Evolutionary conservation across 2,797 vertebrate genomes (phyloP).

Genomic region (Tragopan temminckii): DNA sequence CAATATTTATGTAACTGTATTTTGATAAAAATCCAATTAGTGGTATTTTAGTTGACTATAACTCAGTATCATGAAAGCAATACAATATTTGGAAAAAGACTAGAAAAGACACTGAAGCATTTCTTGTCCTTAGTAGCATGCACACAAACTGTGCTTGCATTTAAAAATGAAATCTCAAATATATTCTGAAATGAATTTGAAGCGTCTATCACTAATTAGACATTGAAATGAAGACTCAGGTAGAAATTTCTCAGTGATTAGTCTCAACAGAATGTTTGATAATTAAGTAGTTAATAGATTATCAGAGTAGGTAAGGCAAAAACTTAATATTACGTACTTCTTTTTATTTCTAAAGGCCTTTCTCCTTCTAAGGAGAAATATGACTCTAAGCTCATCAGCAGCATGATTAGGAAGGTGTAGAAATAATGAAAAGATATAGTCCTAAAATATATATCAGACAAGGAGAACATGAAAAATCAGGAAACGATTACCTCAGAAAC

Average conservation of each 20-base stretch:
- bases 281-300: background rate
- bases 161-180: background rate
- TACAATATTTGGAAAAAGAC: slow-evolving; percentile 1
- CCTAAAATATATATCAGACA: background rate
- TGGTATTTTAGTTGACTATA: slow-evolving; percentile 47
- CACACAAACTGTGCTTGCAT: background rate
- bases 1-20: background rate
- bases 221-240: background rate
- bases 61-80: slow-evolving; percentile 38
- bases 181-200: background rate
- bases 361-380: background rate
- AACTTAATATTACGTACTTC: background rate
- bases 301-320: background rate
- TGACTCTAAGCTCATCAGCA: background rate
- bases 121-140: background rate
- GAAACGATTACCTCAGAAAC: background rate
- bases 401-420: background rate
- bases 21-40: slow-evolving; percentile 18
- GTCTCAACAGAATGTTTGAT: background rate
- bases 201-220: background rate
- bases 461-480: background rate
- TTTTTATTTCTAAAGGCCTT: background rate
- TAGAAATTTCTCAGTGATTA: background rate
- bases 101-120: background rate
- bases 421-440: background rate